These are phyloP conservation scores for Netelia fuscicornis DNA, from an alignment of 2,888 invertebrate species.

Conservation along the genomic window DNA sequence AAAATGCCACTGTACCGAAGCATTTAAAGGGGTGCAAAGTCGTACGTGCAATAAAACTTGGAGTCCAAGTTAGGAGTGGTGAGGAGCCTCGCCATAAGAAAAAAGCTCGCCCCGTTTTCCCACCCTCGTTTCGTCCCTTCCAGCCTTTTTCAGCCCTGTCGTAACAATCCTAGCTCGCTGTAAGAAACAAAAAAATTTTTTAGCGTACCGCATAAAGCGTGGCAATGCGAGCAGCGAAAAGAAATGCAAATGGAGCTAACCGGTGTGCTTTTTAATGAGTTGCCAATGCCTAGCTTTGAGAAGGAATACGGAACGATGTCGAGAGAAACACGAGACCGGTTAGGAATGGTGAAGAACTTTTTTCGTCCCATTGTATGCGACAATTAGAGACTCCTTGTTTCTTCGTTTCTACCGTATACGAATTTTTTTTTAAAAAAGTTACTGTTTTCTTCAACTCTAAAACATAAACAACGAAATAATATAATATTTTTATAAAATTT, in stretches of 20 bases:
- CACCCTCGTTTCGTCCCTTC: conserved; percentile 16
- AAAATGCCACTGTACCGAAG: neutral
- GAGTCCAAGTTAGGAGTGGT: conserved; percentile 6
- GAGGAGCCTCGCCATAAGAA: conserved; percentile 27
- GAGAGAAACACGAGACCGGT: no score
- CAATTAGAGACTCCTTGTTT: no score
- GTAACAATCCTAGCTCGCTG: neutral
- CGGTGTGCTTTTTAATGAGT: conserved; percentile 76
- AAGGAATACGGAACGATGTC: no score
- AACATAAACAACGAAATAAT: no score
- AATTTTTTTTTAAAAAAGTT: no score
- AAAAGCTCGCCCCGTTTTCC: neutral
- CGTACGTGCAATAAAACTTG: conserved; percentile 31
- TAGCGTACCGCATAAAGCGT: conserved; percentile 41
- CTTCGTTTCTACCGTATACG: no score
- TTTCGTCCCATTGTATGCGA: no score
- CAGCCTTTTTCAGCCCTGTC: neutral
- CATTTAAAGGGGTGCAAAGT: neutral
- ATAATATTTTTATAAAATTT: no score
- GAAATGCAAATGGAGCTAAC: conserved; percentile 75
- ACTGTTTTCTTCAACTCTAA: no score
- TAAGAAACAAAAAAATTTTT: conserved; percentile 61
- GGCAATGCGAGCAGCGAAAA: conserved; percentile 28
- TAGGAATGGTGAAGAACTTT: no score
- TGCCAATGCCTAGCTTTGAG: conserved; percentile 59